Evolutionary conservation across 1,140 invertebrate genomes (phyloP).

Genomic region (Tigriopus japonicus): DNA sequence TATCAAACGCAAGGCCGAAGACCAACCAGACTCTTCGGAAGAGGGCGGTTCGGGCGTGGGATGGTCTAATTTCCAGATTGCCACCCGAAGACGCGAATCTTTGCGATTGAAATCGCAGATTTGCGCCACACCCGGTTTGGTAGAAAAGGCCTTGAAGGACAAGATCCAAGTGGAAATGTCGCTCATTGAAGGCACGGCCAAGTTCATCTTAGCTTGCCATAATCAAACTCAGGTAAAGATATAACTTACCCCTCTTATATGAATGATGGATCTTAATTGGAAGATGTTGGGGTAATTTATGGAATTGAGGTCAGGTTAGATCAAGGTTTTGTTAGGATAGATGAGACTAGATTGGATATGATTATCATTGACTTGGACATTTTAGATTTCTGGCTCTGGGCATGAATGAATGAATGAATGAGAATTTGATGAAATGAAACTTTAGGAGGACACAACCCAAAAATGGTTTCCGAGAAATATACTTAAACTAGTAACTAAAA

Average conservation of each 20-base stretch:
- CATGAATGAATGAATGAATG: too few species aligned
- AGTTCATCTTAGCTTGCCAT: constrained; percentile 1
- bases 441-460: too few species aligned
- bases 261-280: not conserved
- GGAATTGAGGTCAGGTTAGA: too few species aligned
- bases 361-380: too few species aligned
- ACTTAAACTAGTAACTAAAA: too few species aligned
- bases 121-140: not conserved
- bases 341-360: too few species aligned
- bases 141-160: not conserved
- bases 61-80: not conserved
- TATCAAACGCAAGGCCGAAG: not conserved
- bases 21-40: not conserved
- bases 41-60: not conserved
- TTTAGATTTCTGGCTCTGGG: too few species aligned
- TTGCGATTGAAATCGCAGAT: not conserved
- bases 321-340: too few species aligned
- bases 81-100: not conserved
- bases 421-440: too few species aligned
- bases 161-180: constrained; percentile 1
- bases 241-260: not conserved
- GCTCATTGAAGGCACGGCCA: not conserved
- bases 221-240: not conserved
- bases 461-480: too few species aligned
- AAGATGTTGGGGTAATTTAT: too few species aligned